Conservation (phyloP, 2,113 vertebrate genomes). For the Microtus richardsoni region DNA sequence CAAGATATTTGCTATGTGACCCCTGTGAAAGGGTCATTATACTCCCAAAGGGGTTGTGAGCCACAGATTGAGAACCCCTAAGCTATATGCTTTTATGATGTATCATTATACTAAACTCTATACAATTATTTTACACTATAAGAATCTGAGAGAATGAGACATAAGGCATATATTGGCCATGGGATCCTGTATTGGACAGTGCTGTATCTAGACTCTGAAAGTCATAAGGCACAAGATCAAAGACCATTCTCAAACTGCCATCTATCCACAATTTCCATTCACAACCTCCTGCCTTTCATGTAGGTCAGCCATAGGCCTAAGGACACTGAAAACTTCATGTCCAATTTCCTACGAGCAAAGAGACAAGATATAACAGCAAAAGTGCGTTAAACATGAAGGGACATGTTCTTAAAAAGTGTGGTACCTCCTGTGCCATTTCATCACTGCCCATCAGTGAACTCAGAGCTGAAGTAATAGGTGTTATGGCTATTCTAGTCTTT, state of each 20-base stretch:
- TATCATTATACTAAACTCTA: background rate
- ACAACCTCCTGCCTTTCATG: background rate
- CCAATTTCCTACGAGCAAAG: constrained; percentile 66
- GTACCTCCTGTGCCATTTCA: constrained; percentile 63
- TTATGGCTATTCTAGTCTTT: background rate
- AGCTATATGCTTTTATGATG: background rate
- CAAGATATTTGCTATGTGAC: no score
- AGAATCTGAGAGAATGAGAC: background rate
- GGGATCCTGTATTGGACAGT: background rate
- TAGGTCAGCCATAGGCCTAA: constrained; percentile 18
- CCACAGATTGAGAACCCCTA: background rate
- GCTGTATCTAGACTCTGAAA: background rate
- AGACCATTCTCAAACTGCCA: background rate
- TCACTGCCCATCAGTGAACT: constrained; percentile 75
- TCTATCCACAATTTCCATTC: background rate
- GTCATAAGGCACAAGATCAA: background rate
- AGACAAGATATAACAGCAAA: constrained; percentile 59
- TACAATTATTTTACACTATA: background rate
- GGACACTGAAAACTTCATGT: constrained; percentile 62
- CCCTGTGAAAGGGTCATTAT: background rate
- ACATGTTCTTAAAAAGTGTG: constrained; percentile 75
- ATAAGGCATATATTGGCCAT: background rate
- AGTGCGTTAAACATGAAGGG: constrained; percentile 65
- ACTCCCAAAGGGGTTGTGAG: background rate
- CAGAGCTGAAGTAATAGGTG: constrained; percentile 71